Conservation (phyloP, 2,113 vertebrate species). For the Periophthalmodon schlosseri region DNA sequence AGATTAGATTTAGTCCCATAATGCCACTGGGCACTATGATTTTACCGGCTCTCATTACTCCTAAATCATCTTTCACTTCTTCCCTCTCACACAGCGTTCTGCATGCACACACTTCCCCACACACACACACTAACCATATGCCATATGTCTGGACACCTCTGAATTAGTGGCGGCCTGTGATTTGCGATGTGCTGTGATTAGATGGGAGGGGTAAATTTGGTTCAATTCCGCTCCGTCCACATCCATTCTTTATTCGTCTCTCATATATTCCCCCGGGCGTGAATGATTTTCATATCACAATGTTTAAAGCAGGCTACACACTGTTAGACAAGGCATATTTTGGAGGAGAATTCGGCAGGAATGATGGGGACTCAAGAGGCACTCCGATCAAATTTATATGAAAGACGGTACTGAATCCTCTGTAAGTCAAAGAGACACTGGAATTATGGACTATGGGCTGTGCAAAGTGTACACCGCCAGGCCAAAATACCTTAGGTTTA, state of each 20-base stretch:
- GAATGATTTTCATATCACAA: slow-evolving; percentile 57
- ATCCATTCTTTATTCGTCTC: slow-evolving; percentile 52
- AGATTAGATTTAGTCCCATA: slow-evolving; percentile 77
- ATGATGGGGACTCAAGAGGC: slow-evolving; percentile 19
- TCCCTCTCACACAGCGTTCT: slow-evolving; percentile 39
- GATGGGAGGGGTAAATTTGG: slow-evolving; percentile 49
- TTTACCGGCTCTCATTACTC: slow-evolving; percentile 72
- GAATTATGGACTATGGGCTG: neutral
- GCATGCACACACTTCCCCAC: slow-evolving; percentile 42
- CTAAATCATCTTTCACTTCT: slow-evolving; percentile 69
- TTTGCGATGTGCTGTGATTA: slow-evolving; percentile 65
- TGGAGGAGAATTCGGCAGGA: slow-evolving; percentile 21
- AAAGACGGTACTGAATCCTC: slow-evolving; percentile 21
- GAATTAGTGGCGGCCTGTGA: slow-evolving; percentile 64
- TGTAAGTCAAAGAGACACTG: neutral
- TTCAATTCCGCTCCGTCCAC: slow-evolving; percentile 56
- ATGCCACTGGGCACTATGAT: slow-evolving; percentile 69
- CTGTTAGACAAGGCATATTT: slow-evolving; percentile 25
- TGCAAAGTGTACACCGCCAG: neutral
- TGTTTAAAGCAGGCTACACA: slow-evolving; percentile 28
- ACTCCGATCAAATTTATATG: slow-evolving; percentile 13
- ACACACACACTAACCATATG: slow-evolving; percentile 41
- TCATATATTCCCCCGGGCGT: slow-evolving; percentile 22
- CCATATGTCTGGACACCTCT: slow-evolving; percentile 42
- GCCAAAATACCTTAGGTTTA: neutral